These are phyloP conservation scores for Phylloscopus whistleri DNA, from an alignment of 2,113 vertebrate genomes.

Conservation along the genomic window DNA sequence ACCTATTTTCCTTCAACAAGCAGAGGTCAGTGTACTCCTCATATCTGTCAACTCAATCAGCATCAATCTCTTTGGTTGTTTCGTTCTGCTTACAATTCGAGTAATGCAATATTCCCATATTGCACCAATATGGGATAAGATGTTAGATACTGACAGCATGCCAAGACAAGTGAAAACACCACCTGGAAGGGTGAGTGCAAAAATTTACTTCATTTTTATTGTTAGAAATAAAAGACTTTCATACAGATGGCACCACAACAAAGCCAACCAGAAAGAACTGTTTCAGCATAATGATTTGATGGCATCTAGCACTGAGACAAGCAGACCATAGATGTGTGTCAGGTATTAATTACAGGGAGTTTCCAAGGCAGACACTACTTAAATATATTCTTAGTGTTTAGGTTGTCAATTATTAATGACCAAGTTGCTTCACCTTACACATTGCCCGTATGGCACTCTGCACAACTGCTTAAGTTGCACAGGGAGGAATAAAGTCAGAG, in stretches of 20 bases:
- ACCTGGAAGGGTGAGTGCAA: not conserved
- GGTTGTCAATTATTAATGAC: not conserved
- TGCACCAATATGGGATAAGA: not conserved
- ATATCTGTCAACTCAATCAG: not conserved
- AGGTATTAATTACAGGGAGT: not conserved
- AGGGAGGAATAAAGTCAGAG: not conserved
- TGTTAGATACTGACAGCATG: not conserved
- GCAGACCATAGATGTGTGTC: not conserved
- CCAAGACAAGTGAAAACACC: not conserved
- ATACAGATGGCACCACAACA: not conserved
- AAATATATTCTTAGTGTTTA: not conserved
- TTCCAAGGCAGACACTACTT: not conserved
- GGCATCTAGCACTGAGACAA: not conserved
- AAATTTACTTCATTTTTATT: not conserved
- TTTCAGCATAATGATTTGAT: not conserved
- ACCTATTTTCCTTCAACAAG: not conserved
- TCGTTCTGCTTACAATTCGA: not conserved
- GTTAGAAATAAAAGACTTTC: not conserved
- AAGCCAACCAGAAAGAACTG: not conserved
- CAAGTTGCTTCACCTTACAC: not conserved
- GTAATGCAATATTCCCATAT: not conserved
- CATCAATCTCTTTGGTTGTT: not conserved
- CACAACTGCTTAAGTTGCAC: not conserved
- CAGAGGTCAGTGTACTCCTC: not conserved
- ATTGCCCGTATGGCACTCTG: not conserved